Evolutionary conservation across 2,113 vertebrate genomes (phyloP), one percentile per base, ranked within the genome.

Genomic region (Actinemys pallida): DNA sequence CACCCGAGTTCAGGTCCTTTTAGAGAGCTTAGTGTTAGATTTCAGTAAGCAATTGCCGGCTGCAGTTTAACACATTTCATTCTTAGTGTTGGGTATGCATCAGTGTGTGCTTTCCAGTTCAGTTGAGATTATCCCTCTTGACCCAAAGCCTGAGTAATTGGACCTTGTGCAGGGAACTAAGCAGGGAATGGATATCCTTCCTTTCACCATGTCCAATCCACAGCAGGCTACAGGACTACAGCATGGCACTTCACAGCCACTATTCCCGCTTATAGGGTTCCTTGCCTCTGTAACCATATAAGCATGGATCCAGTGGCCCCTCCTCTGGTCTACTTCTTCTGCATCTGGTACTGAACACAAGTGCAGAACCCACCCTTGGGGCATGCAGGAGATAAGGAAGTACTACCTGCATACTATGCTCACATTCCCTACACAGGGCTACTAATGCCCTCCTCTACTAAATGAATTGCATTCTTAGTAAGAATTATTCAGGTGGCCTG

Each of bases 11-110:
- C n/a, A 4, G 91, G 7, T 3, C 29, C 8, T 81, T 80, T 90
- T 47, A 80, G 90, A 90, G 76, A 97, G 56, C 29, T 76, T 45
- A 86, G 54, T 45, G 57, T 75, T 86, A 86, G 93, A 54, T 89
- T 86, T 57, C 5, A 56, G 81, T 27, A 86, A 83, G 49, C 35
- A 84, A 25, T 22, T 54, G 90, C 57, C 89, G 91, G 62, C 65
- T 87, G 86, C 56, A 84, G 95, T 80, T 81, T 35, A 29, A 91
- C 62, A 27, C 56, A 4, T 75, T 84, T 54, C 7, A 2, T 89
- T 29, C 29, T 92, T 84, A 22, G 7, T 49, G 85, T 81, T 1
- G 1, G 39, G 9, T n/a, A 72, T 83, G 54, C 91, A 78, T 86
- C 20, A 39, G 54, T 62, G 0, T 5, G 17, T 50, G 10, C 78